Evolutionary conservation across 1,140 invertebrate species (phyloP), one percentile per base, ranked within the genome.

Genomic region (Belonocnema kinseyi): DNA sequence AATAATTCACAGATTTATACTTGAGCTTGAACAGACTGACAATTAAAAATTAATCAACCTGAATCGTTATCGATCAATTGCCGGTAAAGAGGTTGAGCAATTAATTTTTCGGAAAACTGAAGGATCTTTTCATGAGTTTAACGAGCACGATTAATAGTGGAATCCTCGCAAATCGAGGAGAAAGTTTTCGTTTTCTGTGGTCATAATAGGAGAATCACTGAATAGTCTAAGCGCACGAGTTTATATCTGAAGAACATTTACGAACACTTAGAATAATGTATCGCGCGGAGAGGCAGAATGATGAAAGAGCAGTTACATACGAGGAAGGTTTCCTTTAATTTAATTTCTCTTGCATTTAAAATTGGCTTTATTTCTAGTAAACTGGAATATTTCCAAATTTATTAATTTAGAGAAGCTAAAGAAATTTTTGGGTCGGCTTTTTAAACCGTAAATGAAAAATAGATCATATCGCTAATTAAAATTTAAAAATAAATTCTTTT

Each of bases 141-240:
- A 82, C 76, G 76, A 82, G 78, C 80, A 54, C 73, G 74, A 80
- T 82, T 74, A 74, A 78, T 82, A 76, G 78, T 51, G 51, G 82
- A 77, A 82, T 83, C 77, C 53, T 76, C 46, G 66, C 70, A 73
- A 77, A 81, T 80, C 78, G 77, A 72, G 78, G 78, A 84, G 82
- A 84, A 84, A 84, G 82, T 84, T 70, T 74, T 46, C 56, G 33
- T 76, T 72, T 77, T 66, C 73, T 78, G 46, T 74, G 78, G 73
- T 80, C 74, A 76, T 80, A 77, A 81, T 79, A 78, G 78, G 61
- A 52, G 50, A 54, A 53, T 52, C 52, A 73, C 72, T 54, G 72
- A 73, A 73, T 73, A 54, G 26, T 66, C 1, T 13, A 66, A 66
- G 61, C 61, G 61, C 61, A 73, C 54, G 51, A 46, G 52, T 54